A percentile compares a stretch with the other conserved stretches of the same genome.
phyloP scores from a whole-genome alignment of 64 coral and sea anemone genomes.

The Orbicella faveolata region DNA sequence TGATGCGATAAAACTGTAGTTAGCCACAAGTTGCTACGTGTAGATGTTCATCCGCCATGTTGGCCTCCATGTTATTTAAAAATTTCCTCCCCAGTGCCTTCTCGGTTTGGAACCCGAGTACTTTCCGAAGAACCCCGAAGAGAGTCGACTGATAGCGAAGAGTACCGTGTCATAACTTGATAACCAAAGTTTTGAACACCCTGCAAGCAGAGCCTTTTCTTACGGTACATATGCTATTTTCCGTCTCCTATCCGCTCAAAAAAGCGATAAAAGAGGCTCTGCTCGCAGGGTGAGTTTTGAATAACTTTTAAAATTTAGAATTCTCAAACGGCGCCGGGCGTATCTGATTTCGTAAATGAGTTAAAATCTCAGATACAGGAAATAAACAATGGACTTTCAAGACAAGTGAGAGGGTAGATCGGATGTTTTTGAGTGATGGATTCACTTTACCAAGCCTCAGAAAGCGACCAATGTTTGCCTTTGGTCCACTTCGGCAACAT shows the following conservation, averaged over 20 bases:
- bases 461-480: not conserved
- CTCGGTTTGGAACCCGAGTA: not conserved
- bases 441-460: not conserved
- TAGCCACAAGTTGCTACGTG: not conserved
- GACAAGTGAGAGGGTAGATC: not conserved
- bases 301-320: too few relatives aligned
- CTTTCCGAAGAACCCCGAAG: not conserved
- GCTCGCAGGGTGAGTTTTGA: too few relatives aligned
- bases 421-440: conserved; percentile 1
- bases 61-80: not conserved
- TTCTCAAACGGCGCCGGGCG: not conserved
- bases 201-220: too few relatives aligned
- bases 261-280: too few relatives aligned
- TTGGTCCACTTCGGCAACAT: not conserved
- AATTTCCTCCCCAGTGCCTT: not conserved
- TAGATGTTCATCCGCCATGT: not conserved
- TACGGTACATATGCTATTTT: too few relatives aligned
- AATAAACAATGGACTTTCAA: not conserved
- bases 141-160: not conserved
- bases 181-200: too few relatives aligned
- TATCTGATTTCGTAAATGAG: not conserved
- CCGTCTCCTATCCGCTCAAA: too few relatives aligned
- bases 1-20: not conserved
- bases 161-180: too few relatives aligned
- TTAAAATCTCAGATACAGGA: not conserved